phyloP scores from a whole-genome alignment of 1,140 invertebrate species.

The Oscheius sp. region DNA sequence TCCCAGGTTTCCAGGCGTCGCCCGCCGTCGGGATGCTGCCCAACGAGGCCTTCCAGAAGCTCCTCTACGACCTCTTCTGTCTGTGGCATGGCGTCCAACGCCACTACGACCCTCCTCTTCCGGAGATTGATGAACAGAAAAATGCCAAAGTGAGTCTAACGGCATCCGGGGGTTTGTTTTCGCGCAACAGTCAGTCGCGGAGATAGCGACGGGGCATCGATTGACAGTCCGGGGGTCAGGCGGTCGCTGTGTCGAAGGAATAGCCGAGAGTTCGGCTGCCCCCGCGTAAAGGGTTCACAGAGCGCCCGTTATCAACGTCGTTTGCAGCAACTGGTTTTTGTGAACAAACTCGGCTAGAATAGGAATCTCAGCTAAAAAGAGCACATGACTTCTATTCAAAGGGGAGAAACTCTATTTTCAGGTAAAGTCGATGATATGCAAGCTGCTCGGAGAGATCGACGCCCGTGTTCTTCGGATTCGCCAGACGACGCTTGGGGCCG shows the following conservation, averaged over 20 bases:
- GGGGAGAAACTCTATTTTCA: slow-evolving; percentile 18
- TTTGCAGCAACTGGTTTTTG: too few species aligned
- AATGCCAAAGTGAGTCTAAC: too few species aligned
- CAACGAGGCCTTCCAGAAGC: slow-evolving; percentile 57
- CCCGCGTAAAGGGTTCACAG: too few species aligned
- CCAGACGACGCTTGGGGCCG: slow-evolving; percentile 11
- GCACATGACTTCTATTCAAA: neutral
- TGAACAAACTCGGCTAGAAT: too few species aligned
- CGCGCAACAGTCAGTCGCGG: neutral
- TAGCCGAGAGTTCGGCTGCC: too few species aligned
- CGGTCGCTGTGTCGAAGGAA: too few species aligned
- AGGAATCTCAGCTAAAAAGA: neutral
- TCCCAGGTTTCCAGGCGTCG: neutral
- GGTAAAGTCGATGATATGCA: slow-evolving; percentile 58
- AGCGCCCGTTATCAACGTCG: too few species aligned
- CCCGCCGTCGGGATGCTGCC: slow-evolving; percentile 42
- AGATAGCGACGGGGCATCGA: neutral
- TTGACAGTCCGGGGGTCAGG: neutral
- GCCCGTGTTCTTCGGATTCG: slow-evolving; percentile 49
- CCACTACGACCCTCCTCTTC: slow-evolving; percentile 60
- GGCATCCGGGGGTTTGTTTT: slow-evolving; percentile 43
- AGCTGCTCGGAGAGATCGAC: slow-evolving; percentile 55
- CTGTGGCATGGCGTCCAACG: slow-evolving; percentile 60
- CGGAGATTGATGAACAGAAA: slow-evolving; percentile 56
- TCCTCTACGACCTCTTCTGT: slow-evolving; percentile 60